Conservation (phyloP, 1,140 invertebrate genomes). For the Apis florea region DNA sequence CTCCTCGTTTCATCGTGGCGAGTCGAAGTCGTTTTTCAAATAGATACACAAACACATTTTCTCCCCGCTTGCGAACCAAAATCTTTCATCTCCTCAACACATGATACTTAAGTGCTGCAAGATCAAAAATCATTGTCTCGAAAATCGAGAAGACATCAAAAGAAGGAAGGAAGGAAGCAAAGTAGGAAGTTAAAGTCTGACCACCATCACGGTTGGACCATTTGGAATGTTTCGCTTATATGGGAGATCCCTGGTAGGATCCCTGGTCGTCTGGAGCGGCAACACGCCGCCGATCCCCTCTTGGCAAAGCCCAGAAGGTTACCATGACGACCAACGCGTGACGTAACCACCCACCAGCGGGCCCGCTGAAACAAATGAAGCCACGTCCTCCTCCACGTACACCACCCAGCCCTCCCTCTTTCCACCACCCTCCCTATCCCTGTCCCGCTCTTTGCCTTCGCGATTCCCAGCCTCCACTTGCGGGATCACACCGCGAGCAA, state of each 20-base stretch:
- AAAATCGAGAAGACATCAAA: constrained; percentile 43
- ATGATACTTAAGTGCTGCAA: too few relatives aligned
- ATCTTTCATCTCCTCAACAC: too few relatives aligned
- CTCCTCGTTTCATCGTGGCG: too few relatives aligned
- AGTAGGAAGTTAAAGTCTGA: too few relatives aligned
- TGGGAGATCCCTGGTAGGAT: constrained; percentile 44
- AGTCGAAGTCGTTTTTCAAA: too few relatives aligned
- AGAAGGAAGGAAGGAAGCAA: neutral
- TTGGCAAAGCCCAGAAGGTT: constrained; percentile 77
- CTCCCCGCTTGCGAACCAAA: too few relatives aligned
- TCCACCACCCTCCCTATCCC: neutral
- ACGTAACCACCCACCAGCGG: constrained; percentile 77
- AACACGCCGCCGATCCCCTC: constrained; percentile 75
- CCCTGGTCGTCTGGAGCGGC: constrained; percentile 73
- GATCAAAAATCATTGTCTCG: too few relatives aligned
- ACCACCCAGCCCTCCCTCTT: constrained; percentile 14
- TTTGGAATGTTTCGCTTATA: constrained; percentile 45
- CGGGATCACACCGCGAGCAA: constrained; percentile 72
- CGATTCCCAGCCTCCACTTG: constrained; percentile 62
- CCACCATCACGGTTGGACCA: neutral
- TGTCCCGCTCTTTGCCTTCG: constrained; percentile 43
- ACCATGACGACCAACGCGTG: constrained; percentile 79
- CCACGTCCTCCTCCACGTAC: constrained; percentile 73
- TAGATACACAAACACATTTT: too few relatives aligned
- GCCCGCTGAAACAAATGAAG: constrained; percentile 81